phyloP scores from a whole-genome alignment of 2,888 invertebrate species.

The Stramonita haemastoma region DNA sequence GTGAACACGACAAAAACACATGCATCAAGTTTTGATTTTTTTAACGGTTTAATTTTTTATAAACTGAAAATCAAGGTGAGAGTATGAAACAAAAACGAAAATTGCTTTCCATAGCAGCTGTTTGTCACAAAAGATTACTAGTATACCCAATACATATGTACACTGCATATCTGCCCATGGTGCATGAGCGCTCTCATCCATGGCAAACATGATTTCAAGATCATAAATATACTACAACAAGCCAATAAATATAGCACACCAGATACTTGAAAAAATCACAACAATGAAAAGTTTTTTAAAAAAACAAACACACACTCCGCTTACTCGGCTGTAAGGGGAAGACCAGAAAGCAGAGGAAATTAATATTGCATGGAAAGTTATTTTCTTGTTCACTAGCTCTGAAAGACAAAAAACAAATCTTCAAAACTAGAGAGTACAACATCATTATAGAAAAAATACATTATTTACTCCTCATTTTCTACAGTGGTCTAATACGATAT shows the following conservation, averaged over 20 bases:
- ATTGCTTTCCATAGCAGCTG: background rate
- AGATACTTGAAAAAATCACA: background rate
- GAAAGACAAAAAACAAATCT: no score
- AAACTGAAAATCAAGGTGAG: slow-evolving; percentile 1
- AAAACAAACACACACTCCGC: no score
- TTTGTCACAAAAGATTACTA: background rate
- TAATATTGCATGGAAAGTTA: no score
- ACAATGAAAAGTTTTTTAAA: background rate
- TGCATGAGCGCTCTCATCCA: background rate
- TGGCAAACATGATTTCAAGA: background rate
- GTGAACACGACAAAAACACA: background rate
- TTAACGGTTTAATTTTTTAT: background rate
- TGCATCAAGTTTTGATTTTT: background rate
- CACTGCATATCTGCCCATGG: slow-evolving; percentile 15
- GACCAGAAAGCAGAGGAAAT: no score
- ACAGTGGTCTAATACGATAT: no score
- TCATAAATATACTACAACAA: background rate
- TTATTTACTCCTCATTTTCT: no score
- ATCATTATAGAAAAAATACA: no score
- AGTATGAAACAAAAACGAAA: background rate
- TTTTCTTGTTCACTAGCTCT: no score
- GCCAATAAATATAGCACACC: background rate
- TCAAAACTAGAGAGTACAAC: no score
- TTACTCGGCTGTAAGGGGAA: no score
- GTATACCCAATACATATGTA: background rate